Conservation (phyloP, 1,140 invertebrate species). For the Chlorops oryzae region DNA sequence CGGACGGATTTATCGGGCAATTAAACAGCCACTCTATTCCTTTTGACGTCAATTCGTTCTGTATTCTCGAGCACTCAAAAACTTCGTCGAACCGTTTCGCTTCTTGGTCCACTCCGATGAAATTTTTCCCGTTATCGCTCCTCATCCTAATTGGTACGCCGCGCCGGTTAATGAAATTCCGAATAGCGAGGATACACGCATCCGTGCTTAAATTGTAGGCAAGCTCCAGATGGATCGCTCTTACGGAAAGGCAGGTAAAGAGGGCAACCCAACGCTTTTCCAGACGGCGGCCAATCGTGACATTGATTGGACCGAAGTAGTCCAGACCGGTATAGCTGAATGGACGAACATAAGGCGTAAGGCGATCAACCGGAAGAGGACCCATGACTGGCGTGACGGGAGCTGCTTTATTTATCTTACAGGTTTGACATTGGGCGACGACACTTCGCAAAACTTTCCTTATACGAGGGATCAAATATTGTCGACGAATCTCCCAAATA, state of each 20-base stretch:
- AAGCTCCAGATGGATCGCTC: conserved; percentile 14
- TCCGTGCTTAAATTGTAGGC: conserved; percentile 10
- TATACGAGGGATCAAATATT: not conserved
- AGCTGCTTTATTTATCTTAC: no score
- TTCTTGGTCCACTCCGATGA: conserved; percentile 4
- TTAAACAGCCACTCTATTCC: conserved; percentile 13
- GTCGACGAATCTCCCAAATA: not conserved
- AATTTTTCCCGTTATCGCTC: conserved; percentile 15
- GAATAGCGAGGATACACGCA: conserved; percentile 10
- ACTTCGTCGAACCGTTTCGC: not conserved
- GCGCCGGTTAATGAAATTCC: conserved; percentile 8
- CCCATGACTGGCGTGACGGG: conserved; percentile 4
- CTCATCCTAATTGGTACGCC: conserved; percentile 11
- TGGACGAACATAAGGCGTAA: conserved; percentile 2
- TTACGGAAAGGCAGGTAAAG: conserved; percentile 9
- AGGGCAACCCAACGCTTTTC: conserved; percentile 10
- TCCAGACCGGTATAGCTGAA: no score
- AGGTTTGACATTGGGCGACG: no score
- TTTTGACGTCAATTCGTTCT: conserved; percentile 1
- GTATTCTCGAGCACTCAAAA: conserved; percentile 9
- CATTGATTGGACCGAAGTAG: no score
- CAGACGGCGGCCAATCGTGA: not conserved
- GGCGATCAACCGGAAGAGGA: not conserved
- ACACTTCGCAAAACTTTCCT: not conserved
- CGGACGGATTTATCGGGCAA: conserved; percentile 9